Conservation (phyloP, 2,888 invertebrate genomes). For the Erebia ligea region DNA sequence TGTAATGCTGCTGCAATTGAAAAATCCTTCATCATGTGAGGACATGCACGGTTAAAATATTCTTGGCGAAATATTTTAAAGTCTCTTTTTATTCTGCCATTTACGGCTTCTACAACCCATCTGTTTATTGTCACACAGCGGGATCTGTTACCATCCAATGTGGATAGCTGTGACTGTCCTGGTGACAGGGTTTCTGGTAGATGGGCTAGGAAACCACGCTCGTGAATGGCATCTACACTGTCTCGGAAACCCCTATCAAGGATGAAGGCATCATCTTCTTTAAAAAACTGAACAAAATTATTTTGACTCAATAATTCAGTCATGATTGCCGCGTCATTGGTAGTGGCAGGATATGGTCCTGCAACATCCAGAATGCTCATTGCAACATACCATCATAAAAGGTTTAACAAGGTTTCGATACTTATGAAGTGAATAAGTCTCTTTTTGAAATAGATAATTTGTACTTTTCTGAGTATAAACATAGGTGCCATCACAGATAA, state of each 20-base stretch:
- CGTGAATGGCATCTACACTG: not conserved
- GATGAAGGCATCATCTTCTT: not conserved
- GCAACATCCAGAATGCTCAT: not conserved
- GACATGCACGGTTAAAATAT: conserved; percentile 2
- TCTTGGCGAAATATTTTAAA: not conserved
- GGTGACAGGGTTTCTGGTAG: not conserved
- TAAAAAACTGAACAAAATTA: not conserved
- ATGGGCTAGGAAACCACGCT: not conserved
- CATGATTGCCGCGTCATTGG: not conserved
- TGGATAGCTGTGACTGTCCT: not conserved
- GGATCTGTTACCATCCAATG: not conserved
- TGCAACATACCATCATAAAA: not conserved
- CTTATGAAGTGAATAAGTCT: not conserved
- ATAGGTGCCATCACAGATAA: not conserved
- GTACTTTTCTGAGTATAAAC: conserved; percentile 1
- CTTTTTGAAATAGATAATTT: not conserved
- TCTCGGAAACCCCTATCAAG: not conserved
- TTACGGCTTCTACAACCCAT: not conserved
- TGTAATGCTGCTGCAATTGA: not conserved
- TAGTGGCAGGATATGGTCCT: conserved; percentile 5
- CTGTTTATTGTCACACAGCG: conserved; percentile 1
- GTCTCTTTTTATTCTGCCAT: not conserved
- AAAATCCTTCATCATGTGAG: conserved; percentile 3
- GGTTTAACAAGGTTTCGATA: not conserved
- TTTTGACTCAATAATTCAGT: not conserved